Evolutionary conservation across 2,888 invertebrate genomes (phyloP).

Genomic region (Andrena hattorfiana): DNA sequence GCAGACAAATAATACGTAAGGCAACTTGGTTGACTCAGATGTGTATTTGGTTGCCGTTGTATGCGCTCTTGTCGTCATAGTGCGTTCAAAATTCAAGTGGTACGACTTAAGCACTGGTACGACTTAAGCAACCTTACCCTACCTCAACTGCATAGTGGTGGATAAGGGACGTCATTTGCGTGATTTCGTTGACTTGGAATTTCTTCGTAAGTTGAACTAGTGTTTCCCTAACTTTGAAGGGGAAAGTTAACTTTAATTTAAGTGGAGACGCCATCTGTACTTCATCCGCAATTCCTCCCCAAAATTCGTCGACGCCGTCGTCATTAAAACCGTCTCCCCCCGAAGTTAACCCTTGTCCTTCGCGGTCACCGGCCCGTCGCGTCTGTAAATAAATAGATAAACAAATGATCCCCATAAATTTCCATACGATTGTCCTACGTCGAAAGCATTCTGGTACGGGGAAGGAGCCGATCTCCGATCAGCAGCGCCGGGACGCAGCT

Average conservation of each 20-base stretch:
- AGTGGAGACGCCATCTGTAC: too few relatives aligned
- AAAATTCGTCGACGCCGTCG: background rate
- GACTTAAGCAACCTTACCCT: too few relatives aligned
- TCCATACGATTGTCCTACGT: conserved; percentile 66
- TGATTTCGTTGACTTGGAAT: too few relatives aligned
- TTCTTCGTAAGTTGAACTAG: too few relatives aligned
- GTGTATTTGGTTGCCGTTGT: too few relatives aligned
- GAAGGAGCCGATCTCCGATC: conserved; percentile 68
- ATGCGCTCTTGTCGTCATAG: too few relatives aligned
- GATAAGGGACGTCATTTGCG: too few relatives aligned
- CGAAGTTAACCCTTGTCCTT: conserved; percentile 14
- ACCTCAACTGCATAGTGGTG: too few relatives aligned
- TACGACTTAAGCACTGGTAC: too few relatives aligned
- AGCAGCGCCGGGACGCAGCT: conserved; percentile 73
- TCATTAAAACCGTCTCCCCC: conserved; percentile 13
- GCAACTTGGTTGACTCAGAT: too few relatives aligned
- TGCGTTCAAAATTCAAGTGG: too few relatives aligned
- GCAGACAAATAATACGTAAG: too few relatives aligned
- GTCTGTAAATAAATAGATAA: conserved; percentile 52
- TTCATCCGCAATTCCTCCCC: background rate
- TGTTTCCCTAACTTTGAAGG: background rate
- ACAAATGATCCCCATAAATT: conserved; percentile 68
- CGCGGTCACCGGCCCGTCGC: conserved; percentile 25
- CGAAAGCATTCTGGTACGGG: conserved; percentile 63
- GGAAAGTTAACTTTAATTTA: background rate